These are phyloP conservation scores for Camponotus pennsylvanicus DNA, from an alignment of 1,140 invertebrate genomes.

Conservation along the genomic window DNA sequence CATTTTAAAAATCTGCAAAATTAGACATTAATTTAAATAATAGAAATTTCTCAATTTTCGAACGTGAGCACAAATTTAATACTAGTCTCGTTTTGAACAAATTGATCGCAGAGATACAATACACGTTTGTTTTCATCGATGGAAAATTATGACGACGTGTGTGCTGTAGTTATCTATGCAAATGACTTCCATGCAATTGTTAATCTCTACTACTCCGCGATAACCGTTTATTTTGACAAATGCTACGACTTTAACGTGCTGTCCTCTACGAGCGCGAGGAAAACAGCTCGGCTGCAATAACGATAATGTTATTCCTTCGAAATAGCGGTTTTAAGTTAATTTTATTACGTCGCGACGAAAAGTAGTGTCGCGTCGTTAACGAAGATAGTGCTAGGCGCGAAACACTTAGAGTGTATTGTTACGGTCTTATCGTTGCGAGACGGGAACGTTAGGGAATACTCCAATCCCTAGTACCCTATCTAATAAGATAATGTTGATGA, in stretches of 20 bases:
- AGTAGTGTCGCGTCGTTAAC: slow-evolving; percentile 40
- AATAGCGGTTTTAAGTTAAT: slow-evolving; percentile 53
- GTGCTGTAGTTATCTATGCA: slow-evolving; percentile 46
- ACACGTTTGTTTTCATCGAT: background rate
- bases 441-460: background rate
- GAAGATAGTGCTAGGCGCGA: slow-evolving; percentile 44
- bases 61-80: slow-evolving; percentile 23
- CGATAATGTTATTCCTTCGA: slow-evolving; percentile 40
- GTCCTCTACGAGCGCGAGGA: background rate
- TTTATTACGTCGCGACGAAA: slow-evolving; percentile 48
- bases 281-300: slow-evolving; percentile 26
- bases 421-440: slow-evolving; percentile 20
- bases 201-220: slow-evolving; percentile 47
- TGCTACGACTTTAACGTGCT: background rate
- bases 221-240: slow-evolving; percentile 21
- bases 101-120: background rate
- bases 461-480: no score
- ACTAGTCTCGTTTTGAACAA: background rate
- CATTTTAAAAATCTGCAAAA: slow-evolving; percentile 32
- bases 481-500: slow-evolving; percentile 19
- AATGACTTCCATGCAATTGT: slow-evolving; percentile 37
- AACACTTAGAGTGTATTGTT: slow-evolving; percentile 43
- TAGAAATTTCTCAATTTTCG: slow-evolving; percentile 36
- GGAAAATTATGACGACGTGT: background rate
- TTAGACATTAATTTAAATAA: slow-evolving; percentile 29